Base-by-base conservation (phyloP, 2,797 vertebrate species). In the Labroides dimidiatus region DNA sequence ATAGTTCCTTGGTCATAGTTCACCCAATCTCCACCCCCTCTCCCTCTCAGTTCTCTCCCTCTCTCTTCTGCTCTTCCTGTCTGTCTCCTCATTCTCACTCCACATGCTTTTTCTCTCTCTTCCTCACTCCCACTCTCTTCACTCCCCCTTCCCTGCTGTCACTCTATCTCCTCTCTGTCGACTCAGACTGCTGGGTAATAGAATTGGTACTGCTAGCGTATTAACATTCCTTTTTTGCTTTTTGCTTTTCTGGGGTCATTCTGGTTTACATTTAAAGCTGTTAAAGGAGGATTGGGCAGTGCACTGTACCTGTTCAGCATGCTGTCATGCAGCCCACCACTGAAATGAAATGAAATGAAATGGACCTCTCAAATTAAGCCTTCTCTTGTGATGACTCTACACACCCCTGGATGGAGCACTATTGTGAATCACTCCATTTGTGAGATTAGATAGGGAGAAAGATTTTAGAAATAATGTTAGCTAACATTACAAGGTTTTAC, bases 121-220 rank as follows among this genome's bases (percentile, higher is more conserved):
- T 84, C 78, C 78, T 90, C 88, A 90, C 91, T 93, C 91, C 89
- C 91, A 91, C 91, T 90, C 89, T 86, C 72, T 89, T 89, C 89
- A 90, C 91, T 93, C 91, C 91, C 87, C 90, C 91, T 91, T 91
- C 88, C 90, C 90, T 93, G 90, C 92, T 93, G 92, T 93, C 91
- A 90, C 87, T 92, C 91, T 81, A 91, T 91, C 87, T 90, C 86
- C 77, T 81, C 81, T 91, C 80, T 78, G 86, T 89, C 90, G 87
- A 74, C 85, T 84, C 82, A 49, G 82, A 78, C 82, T 87, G 78
- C 78, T 80, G 80, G 84, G 75, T 76, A 84, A 84, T 70, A 84
- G 81, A 87, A 84, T 69, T 72, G 69, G 78, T 69, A 81, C 82
- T 39, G 44, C 72, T 43, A 74, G 75, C 77, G 52, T 75, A 64